Evolutionary conservation across 2,888 invertebrate species (phyloP), one percentile per base, ranked within the genome.

Genomic region (Synergus japonicus): DNA sequence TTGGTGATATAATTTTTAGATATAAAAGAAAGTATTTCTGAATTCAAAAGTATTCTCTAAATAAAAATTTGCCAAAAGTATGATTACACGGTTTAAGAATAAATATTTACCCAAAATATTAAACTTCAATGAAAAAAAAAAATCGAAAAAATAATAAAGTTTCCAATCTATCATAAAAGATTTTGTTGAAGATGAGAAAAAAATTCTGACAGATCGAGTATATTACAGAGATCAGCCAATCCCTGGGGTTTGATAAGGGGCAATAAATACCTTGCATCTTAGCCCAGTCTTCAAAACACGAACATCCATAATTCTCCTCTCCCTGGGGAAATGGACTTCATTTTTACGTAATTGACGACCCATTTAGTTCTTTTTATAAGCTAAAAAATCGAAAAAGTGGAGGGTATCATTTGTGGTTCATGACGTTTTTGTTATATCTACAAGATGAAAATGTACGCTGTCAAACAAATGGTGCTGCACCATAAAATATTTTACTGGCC

Each of bases 261-360:
- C 43, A 43, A 43, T 66, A 43, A 66, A 66, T 66, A 66, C 18
- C n/a, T 10, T 43, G 41, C 41, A 66, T 66, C 66, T n/a, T 66
- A 4, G 3, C n/a, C 8, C 8, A 54, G 8, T n/a, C 41, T 18
- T 66, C 41, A 18, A 37, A n/a, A 41, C 12, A 66, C n/a, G n/a
- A 41, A 37, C 37, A 65, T 41, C 41, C 10, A 37, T 41, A 8
- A 41, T n/a, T n/a, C 10, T 1, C 8, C 18, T 66, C 2, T 18
- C 18, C 18, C 10, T n/a, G 0, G 18, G 10, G 66, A 43, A 66
- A 43, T 5, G 2, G 12, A 66, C 12, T 66, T 66, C 15, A 41
- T 66, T 58, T 58, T 18, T 9, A 18, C 9, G 4, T 18, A n/a
- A n/a, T 58, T 58, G 1, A 9, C 10, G 58, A 18, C 9, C 58